Evolutionary conservation across 2,888 invertebrate genomes (phyloP).

Genomic region (Laspeyria flexula): DNA sequence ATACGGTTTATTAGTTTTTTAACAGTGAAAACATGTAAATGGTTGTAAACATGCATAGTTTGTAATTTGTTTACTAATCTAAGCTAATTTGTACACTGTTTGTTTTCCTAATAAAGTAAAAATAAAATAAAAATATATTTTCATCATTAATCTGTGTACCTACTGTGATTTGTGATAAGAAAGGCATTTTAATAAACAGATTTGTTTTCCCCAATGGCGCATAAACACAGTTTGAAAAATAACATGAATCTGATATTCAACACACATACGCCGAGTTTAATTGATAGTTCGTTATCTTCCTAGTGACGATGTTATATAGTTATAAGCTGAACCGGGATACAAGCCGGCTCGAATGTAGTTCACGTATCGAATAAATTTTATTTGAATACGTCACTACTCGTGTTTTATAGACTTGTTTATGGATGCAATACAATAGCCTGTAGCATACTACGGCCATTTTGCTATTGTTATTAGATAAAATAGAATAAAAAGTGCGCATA

Average conservation of each 20-base stretch:
- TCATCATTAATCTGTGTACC: too few relatives aligned
- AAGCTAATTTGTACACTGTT: conserved; percentile 30
- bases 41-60: too few relatives aligned
- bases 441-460: conserved; percentile 16
- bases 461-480: conserved; percentile 18
- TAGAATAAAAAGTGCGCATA: conserved; percentile 15
- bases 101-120: too few relatives aligned
- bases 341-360: conserved; percentile 48
- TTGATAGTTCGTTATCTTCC: conserved; percentile 63
- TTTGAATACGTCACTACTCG: conserved; percentile 55
- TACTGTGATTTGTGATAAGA: conserved; percentile 26
- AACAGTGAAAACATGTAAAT: too few relatives aligned
- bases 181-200: conserved; percentile 45
- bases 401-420: conserved; percentile 40
- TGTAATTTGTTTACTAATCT: conserved; percentile 24
- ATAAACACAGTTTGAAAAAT: conserved; percentile 37
- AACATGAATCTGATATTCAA: conserved; percentile 50
- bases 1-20: too few relatives aligned
- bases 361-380: conserved; percentile 61
- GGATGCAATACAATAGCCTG: conserved; percentile 21
- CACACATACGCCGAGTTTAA: conserved; percentile 52
- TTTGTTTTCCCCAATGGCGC: conserved; percentile 22
- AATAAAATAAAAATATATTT: too few relatives aligned
- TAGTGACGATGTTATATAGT: conserved; percentile 58
- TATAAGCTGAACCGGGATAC: conserved; percentile 53